Percentiles rank a stretch among this genome's conserved stretches.
These are phyloP conservation scores for Bos javanicus DNA, from an alignment of 2,113 vertebrate genomes.

Conservation along the genomic window DNA sequence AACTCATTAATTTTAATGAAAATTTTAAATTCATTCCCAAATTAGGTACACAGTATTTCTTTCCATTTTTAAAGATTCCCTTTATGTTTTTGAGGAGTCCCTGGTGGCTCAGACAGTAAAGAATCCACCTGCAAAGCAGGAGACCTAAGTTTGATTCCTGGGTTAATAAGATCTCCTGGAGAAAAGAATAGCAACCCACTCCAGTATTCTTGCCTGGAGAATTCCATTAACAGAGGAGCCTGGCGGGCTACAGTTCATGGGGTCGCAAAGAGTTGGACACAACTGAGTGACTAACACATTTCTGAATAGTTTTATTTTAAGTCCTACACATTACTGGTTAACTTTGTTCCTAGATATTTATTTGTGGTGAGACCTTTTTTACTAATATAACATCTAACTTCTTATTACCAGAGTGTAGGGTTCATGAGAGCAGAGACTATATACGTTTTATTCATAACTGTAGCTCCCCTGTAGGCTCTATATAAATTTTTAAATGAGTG, in stretches of 20 bases:
- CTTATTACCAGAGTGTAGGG: neutral
- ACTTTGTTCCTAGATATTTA: neutral
- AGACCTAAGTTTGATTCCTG: neutral
- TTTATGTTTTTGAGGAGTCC: neutral
- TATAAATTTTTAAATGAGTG: neutral
- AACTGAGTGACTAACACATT: neutral
- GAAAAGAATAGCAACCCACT: neutral
- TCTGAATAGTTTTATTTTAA: neutral
- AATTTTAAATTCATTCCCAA: neutral
- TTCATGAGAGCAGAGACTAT: neutral
- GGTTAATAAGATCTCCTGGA: neutral
- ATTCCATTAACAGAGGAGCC: neutral
- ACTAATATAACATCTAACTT: neutral
- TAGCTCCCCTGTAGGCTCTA: neutral
- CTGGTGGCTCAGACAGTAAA: neutral
- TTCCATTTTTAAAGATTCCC: slow-evolving; percentile 10
- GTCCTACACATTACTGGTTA: neutral
- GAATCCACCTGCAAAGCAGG: neutral
- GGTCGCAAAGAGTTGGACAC: neutral
- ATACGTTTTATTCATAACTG: neutral
- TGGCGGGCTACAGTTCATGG: neutral
- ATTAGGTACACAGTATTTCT: neutral
- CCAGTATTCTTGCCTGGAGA: neutral
- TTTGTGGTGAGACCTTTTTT: neutral
- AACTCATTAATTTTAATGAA: neutral